Conservation (phyloP, 2,888 invertebrate species). For the Hoplodrina ambigua region DNA sequence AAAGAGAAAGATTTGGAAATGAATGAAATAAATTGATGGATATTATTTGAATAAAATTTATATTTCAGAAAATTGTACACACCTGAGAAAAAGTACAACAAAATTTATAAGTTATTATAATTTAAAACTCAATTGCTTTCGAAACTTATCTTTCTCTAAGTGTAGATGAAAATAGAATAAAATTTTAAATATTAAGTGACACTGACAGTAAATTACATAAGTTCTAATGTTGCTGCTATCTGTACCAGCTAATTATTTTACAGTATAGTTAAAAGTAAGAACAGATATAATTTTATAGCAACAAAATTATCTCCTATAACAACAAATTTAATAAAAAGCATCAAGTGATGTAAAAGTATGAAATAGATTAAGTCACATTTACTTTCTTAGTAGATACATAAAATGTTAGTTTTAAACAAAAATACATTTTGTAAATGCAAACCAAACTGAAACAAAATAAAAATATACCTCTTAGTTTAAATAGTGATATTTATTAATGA, state of each 20-base stretch:
- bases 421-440: slow-evolving; percentile 81
- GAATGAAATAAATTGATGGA: slow-evolving; percentile 76
- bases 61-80: slow-evolving; percentile 90
- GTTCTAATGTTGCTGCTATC: slow-evolving; percentile 79
- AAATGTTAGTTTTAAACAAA: slow-evolving; percentile 69
- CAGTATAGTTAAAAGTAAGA: slow-evolving; percentile 70
- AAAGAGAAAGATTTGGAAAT: slow-evolving; percentile 75
- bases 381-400: slow-evolving; percentile 70
- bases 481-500: slow-evolving; percentile 88
- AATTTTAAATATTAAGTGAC: slow-evolving; percentile 78
- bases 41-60: slow-evolving; percentile 88
- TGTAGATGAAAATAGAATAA: slow-evolving; percentile 85
- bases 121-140: slow-evolving; percentile 80
- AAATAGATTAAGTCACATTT: slow-evolving; percentile 68
- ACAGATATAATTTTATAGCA: slow-evolving; percentile 71
- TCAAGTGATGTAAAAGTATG: slow-evolving; percentile 69
- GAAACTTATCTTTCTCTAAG: slow-evolving; percentile 79
- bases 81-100: slow-evolving; percentile 88
- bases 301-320: slow-evolving; percentile 69
- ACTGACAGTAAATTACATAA: slow-evolving; percentile 78
- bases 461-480: slow-evolving; percentile 85
- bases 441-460: slow-evolving; percentile 81
- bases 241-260: slow-evolving; percentile 76
- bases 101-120: slow-evolving; percentile 80
- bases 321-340: slow-evolving; percentile 73